Percentiles rank a stretch among this genome's conserved stretches.
Evolutionary conservation across 2,888 invertebrate species (phyloP).

Genomic region (Tachina fera): DNA sequence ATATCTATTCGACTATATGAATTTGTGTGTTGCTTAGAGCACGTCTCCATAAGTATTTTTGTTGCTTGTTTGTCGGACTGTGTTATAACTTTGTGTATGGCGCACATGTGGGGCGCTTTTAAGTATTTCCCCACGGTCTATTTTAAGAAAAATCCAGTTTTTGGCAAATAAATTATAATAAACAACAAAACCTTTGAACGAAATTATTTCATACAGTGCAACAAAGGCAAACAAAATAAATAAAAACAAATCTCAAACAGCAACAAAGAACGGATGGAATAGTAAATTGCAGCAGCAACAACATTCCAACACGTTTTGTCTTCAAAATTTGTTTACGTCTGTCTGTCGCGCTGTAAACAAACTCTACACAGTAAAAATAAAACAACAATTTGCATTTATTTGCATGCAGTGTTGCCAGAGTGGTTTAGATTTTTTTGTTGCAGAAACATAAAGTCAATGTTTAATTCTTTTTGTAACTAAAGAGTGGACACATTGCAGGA

Average conservation of each 20-base stretch:
- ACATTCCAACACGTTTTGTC: constrained; percentile 67
- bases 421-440: not conserved
- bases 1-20: too few species aligned
- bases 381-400: constrained; percentile 2
- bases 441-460: too few species aligned
- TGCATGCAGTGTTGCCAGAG: not conserved
- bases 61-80: constrained; percentile 38
- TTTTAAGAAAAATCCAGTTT: constrained; percentile 82
- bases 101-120: constrained; percentile 78
- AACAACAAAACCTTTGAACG: constrained; percentile 43
- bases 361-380: constrained; percentile 6
- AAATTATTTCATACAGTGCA: constrained; percentile 25
- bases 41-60: not conserved
- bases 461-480: too few species aligned
- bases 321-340: constrained; percentile 65
- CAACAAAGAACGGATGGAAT: constrained; percentile 32
- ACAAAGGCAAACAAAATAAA: not conserved
- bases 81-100: constrained; percentile 60
- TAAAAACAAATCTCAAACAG: constrained; percentile 17
- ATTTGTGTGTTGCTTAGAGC: not conserved
- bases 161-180: constrained; percentile 74
- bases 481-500: too few species aligned
- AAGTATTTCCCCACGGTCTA: constrained; percentile 81
- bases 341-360: constrained; percentile 53
- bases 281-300: constrained; percentile 45